phyloP scores from a whole-genome alignment of 1,140 invertebrate genomes.

The Drosophila lini region DNA sequence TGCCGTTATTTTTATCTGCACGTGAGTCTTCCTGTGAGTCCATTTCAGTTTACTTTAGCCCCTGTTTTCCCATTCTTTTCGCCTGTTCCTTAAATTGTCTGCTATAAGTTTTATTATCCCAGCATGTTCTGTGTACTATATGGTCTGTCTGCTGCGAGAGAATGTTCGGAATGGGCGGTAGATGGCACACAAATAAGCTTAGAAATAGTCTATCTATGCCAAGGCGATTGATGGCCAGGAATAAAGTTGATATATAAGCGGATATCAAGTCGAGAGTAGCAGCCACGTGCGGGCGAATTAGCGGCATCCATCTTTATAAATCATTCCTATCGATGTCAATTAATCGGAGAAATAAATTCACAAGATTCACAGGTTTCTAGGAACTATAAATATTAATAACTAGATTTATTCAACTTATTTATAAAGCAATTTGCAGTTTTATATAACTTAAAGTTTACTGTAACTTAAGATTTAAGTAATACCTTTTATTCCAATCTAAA shows the following conservation, averaged over 20 bases:
- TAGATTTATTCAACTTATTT: neutral
- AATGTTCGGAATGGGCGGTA: conserved; percentile 1
- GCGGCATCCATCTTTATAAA: conserved; percentile 41
- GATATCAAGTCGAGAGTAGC: conserved; percentile 34
- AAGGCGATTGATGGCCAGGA: conserved; percentile 28
- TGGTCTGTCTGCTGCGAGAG: neutral
- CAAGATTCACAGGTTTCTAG: no score
- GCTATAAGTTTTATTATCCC: conserved; percentile 66
- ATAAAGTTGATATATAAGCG: conserved; percentile 46
- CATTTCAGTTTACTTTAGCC: conserved; percentile 43
- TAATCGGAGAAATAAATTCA: conserved; percentile 16
- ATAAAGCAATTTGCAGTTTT: neutral
- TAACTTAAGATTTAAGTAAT: neutral
- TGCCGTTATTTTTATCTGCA: conserved; percentile 80
- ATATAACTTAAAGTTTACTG: no score
- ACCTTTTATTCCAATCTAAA: neutral
- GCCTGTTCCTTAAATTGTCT: conserved; percentile 58
- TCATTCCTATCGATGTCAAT: conserved; percentile 35
- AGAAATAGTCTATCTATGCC: conserved; percentile 39
- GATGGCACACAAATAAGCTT: conserved; percentile 33
- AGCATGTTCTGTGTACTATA: conserved; percentile 8
- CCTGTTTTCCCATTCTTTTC: conserved; percentile 4
- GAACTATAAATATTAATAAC: conserved; percentile 1
- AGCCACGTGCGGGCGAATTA: conserved; percentile 30
- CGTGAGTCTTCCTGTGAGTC: conserved; percentile 64